These are phyloP conservation scores for Bombycilla garrulus DNA, from an alignment of 2,113 vertebrate genomes.

Conservation along the genomic window DNA sequence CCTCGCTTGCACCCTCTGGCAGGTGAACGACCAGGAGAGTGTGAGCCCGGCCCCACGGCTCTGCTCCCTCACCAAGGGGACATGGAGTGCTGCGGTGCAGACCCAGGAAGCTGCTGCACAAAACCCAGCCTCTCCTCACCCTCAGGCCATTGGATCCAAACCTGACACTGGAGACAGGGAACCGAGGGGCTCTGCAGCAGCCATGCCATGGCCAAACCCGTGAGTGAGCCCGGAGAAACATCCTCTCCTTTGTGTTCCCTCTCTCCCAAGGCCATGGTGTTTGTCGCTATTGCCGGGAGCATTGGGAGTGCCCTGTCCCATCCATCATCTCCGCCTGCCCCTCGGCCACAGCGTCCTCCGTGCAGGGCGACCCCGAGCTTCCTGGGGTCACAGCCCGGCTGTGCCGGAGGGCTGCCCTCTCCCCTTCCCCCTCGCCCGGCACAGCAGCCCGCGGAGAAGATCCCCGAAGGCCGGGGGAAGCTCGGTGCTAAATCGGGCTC, in stretches of 20 bases:
- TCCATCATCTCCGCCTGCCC: not conserved
- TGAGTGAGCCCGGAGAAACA: not conserved
- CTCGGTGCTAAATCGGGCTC: not conserved
- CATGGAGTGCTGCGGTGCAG: accelerated
- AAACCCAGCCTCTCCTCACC: not conserved
- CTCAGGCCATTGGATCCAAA: not conserved
- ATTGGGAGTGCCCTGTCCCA: not conserved
- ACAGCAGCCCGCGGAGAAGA: not conserved
- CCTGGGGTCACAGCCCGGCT: conserved; percentile 21
- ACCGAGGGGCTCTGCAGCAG: not conserved
- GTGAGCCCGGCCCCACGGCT: not conserved
- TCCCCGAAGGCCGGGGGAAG: not conserved
- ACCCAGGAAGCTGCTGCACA: not conserved
- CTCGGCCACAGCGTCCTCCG: not conserved
- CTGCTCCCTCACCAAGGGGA: not conserved
- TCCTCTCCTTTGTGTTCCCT: conserved; percentile 13
- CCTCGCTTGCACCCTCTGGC: not conserved
- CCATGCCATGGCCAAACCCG: accelerated
- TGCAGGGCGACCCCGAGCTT: not conserved
- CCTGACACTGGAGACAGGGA: not conserved
- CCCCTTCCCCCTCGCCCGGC: not conserved
- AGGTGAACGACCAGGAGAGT: not conserved
- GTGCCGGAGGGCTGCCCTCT: not conserved
- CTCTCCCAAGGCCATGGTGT: not conserved
- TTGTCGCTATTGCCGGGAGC: not conserved